Base-by-base conservation (phyloP, 2,797 vertebrate species). In the Toxotes lorentzi region DNA sequence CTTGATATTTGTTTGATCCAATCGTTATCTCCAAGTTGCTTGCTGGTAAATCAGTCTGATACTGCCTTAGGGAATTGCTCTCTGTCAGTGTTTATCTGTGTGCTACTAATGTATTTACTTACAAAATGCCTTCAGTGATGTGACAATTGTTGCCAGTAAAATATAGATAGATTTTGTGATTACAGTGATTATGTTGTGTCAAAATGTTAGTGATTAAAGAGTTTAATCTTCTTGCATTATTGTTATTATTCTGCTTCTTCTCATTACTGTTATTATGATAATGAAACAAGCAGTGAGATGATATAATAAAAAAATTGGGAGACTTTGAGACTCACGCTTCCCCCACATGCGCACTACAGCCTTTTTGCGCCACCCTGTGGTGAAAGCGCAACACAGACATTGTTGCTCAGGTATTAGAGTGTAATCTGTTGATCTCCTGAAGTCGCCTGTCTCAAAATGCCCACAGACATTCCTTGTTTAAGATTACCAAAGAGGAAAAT, bases 371-470 rank as follows among this genome's bases (percentile, higher is more conserved):
- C 89, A 40, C 17, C 87, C 1, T 64, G 76, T 74, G 87, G 76
- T 41, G 7, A 30, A n/a, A 19, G 34, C 17, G 24, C 7, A 21
- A 12, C 21, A 61, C 41, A 10, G 24, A 30, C 54, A 4, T 4
- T 0, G 5, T 23, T 5, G 2, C 32, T 35, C 69, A 38, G 50
- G 70, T 34, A 32, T 80, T 79, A 67, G 23, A 35, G 11, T 12
- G 1, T 89, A 91, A 92, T 92, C 90, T 76, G 23, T 48, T 91
- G 53, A 91, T 84, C 87, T 67, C 21, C 60, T 83, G 1, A 45
- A 68, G 17, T 56, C 63, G 17, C 38, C 40, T 14, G 27, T 41
- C 2, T 64, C 16, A 1, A 43, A 4, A 51, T 21, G 11, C 5
- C 27, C n/a, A 6, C 32, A 4, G 13, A 10, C 0, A 4, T 3